Evolutionary conservation across 2,113 vertebrate genomes (phyloP).

Genomic region (Hypomesus transpacificus): DNA sequence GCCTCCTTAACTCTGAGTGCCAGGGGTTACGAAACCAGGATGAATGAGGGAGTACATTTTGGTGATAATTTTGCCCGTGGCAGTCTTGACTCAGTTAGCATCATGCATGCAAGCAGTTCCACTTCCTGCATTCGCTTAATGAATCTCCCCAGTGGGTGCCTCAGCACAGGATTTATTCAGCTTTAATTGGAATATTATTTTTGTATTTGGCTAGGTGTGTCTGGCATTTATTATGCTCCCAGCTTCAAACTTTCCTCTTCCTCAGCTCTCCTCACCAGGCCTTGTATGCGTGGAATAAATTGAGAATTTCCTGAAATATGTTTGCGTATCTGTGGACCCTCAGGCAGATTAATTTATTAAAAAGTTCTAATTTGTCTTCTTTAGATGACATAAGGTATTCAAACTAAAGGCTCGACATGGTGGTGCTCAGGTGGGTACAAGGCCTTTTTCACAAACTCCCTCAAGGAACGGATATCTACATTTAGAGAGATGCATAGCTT

Average conservation of each 20-base stretch:
- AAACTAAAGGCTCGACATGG: conserved; percentile 3
- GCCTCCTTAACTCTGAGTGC: conserved; percentile 14
- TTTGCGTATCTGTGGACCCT: conserved; percentile 49
- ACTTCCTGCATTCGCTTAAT: conserved; percentile 45
- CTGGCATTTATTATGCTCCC: conserved; percentile 49
- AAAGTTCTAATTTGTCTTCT: conserved; percentile 52
- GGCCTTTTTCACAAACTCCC: neutral
- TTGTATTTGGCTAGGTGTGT: conserved; percentile 45
- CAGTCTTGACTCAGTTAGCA: conserved; percentile 22
- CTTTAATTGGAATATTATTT: conserved; percentile 59
- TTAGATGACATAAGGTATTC: conserved; percentile 29
- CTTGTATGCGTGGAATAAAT: conserved; percentile 43
- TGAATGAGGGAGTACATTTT: conserved; percentile 38
- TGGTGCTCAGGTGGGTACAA: conserved; percentile 8
- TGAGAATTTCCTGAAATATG: conserved; percentile 42
- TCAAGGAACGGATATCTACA: conserved; percentile 2
- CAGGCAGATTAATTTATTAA: conserved; percentile 40
- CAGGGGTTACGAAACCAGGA: conserved; percentile 17
- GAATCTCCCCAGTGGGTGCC: conserved; percentile 49
- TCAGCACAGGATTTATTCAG: conserved; percentile 54
- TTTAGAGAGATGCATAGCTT: conserved; percentile 20
- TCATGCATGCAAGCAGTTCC: conserved; percentile 34
- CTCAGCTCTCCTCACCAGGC: conserved; percentile 28
- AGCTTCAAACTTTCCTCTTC: conserved; percentile 38
- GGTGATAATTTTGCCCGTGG: conserved; percentile 19